These are phyloP conservation scores for Sylvilagus floridanus DNA, from an alignment of 2,797 vertebrate genomes.

Conservation along the genomic window DNA sequence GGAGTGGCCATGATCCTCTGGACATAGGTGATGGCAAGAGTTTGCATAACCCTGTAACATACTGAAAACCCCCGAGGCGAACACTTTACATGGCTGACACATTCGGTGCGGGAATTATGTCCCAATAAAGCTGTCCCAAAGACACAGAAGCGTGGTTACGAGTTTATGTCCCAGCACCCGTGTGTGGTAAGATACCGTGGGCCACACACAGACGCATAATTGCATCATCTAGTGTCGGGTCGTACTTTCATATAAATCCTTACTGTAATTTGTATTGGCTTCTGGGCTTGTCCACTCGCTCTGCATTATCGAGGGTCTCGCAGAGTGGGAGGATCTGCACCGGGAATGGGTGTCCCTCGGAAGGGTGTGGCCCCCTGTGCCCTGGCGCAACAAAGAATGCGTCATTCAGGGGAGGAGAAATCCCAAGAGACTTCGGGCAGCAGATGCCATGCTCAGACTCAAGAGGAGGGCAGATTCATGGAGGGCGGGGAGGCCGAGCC, in stretches of 20 bases:
- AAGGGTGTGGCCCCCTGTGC: background rate
- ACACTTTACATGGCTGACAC: background rate
- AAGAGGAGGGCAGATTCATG: too few relatives aligned
- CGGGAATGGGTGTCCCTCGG: background rate
- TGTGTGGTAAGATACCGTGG: background rate
- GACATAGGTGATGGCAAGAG: background rate
- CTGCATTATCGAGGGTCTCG: background rate
- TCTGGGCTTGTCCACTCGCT: slow-evolving; percentile 1
- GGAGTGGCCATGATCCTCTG: background rate
- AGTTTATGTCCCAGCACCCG: background rate
- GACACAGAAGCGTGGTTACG: background rate
- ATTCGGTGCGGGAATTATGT: background rate
- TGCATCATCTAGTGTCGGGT: background rate
- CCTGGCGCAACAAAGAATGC: too few relatives aligned
- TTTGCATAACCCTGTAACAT: background rate
- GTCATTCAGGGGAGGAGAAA: too few relatives aligned
- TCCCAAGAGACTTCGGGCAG: too few relatives aligned
- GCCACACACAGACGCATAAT: background rate
- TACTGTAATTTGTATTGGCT: background rate
- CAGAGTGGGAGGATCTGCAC: background rate
- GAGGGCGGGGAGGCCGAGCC: too few relatives aligned
- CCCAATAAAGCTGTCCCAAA: background rate
- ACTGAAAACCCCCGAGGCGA: background rate
- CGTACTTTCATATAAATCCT: background rate
- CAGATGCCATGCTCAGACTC: too few relatives aligned